A percentile compares a stretch with the other conserved stretches of the same genome.
These are phyloP conservation scores for Brachionus sp. DNA, from an alignment of 1,140 invertebrate genomes.

Conservation along the genomic window DNA sequence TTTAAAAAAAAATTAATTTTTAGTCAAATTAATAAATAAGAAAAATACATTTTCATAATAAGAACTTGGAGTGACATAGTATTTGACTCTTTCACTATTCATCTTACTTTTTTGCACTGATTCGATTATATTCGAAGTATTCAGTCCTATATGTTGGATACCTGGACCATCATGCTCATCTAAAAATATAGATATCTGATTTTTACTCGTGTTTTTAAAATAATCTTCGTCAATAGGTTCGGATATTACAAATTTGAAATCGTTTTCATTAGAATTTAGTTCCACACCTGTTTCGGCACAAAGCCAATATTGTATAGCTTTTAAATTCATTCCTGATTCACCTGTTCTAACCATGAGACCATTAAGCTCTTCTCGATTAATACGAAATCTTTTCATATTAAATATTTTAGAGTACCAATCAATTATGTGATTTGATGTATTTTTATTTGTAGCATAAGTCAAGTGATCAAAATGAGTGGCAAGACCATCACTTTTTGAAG, in stretches of 20 bases:
- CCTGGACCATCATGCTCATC: slow-evolving; percentile 61
- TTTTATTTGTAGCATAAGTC: slow-evolving; percentile 57
- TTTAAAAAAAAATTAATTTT: slow-evolving; percentile 10
- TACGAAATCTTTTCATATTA: slow-evolving; percentile 61
- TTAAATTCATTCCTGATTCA: slow-evolving; percentile 56
- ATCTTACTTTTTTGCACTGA: slow-evolving; percentile 53
- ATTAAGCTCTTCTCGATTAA: slow-evolving; percentile 58
- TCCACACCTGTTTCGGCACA: slow-evolving; percentile 61
- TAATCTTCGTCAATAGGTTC: slow-evolving; percentile 58
- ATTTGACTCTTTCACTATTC: slow-evolving; percentile 50
- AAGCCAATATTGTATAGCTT: slow-evolving; percentile 63
- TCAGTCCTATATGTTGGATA: slow-evolving; percentile 62
- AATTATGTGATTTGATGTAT: slow-evolving; percentile 56
- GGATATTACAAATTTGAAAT: slow-evolving; percentile 61
- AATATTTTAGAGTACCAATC: slow-evolving; percentile 62
- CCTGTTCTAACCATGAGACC: slow-evolving; percentile 46
- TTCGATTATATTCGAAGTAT: slow-evolving; percentile 56
- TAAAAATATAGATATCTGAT: slow-evolving; percentile 61
- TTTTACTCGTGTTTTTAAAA: slow-evolving; percentile 51
- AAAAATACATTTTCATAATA: slow-evolving; percentile 12
- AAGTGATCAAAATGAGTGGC: slow-evolving; percentile 61
- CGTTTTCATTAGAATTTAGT: slow-evolving; percentile 46
- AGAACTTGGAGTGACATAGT: slow-evolving; percentile 1
- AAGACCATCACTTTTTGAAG: background rate
- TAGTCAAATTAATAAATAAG: background rate